phyloP scores from a whole-genome alignment of 2,797 vertebrate species.

The Molossus molossus region DNA sequence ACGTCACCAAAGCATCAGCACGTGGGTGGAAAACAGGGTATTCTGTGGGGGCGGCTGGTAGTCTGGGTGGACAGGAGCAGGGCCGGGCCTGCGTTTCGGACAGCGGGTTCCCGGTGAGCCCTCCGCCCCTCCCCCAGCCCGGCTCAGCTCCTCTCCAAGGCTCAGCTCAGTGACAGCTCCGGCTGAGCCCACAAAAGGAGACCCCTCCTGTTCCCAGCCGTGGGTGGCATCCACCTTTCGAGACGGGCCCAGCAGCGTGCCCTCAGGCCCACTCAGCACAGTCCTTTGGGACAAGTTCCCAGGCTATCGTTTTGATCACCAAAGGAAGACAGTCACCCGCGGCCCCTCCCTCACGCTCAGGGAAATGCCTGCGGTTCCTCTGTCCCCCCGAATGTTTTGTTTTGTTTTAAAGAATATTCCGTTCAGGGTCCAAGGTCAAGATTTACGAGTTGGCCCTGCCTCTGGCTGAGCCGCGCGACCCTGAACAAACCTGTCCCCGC shows the following conservation, averaged over 20 bases:
- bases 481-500: rapidly evolving
- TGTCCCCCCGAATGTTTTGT: background rate
- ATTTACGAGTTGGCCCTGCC: background rate
- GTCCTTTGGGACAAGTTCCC: background rate
- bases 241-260: background rate
- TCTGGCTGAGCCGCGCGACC: rapidly evolving
- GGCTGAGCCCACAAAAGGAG: background rate
- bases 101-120: rapidly evolving
- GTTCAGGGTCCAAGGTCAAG: background rate
- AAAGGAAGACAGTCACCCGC: background rate
- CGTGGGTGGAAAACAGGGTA: background rate
- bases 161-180: rapidly evolving
- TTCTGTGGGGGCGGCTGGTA: rapidly evolving
- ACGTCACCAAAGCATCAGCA: background rate
- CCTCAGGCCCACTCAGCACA: rapidly evolving
- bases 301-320: background rate
- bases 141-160: background rate
- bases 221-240: rapidly evolving
- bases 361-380: background rate
- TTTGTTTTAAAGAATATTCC: background rate
- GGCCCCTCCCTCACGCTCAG: background rate
- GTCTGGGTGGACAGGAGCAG: rapidly evolving
- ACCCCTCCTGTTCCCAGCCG: rapidly evolving
- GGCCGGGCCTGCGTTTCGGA: too few relatives aligned
- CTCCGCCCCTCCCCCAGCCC: background rate